Base-by-base conservation (phyloP, 2,113 vertebrate species). In the Orycteropus afer region DNA sequence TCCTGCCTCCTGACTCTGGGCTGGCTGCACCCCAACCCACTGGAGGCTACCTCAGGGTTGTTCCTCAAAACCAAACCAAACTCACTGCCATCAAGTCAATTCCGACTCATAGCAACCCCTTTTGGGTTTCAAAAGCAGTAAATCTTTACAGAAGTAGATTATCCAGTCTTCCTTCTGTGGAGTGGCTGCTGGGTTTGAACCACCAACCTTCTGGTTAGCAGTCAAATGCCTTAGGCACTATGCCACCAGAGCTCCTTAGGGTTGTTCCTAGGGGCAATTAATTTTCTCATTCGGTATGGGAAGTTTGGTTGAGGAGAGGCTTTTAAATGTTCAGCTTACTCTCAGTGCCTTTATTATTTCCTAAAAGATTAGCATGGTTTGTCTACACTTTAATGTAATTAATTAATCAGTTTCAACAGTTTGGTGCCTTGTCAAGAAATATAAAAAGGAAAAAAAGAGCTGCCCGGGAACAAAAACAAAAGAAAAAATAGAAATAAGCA, bases 381-480 rank as follows among this genome's bases (percentile, higher is more conserved):
- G 27, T 91, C 91, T 69, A 23, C 6, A 45, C 32, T 73, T 59
- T 61, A 65, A 12, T 80, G 80, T 69, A 11, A 23, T 37, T 37
- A 49, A 22, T 90, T 86, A 57, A 90, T 73, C 15, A 18, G 65
- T 59, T 57, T 65, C 80, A 83, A n/a, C 51, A 49, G 32, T 93
- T 83, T 86, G 71, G 55, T 85, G 25, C 71, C 57, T 89, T 88
- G 78, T 53, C 10, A 57, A 71, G 47, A 15, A 45, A 29, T 5
- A 49, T 20, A n/a, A 76, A 37, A 29, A 40, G 84, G 53, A 77
- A 77, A 85, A 95, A 91, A 93, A 94, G 80, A 82, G 45, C 89
- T 91, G 51, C 86, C 83, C 80, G 42, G 79, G 95, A 94, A 51
- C n/a, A 91, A 94, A 93, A 86, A 65, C 12, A 45, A 91, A 80